Conservation (phyloP, 2,797 vertebrate genomes). For the Amblyopsis hoosieri region DNA sequence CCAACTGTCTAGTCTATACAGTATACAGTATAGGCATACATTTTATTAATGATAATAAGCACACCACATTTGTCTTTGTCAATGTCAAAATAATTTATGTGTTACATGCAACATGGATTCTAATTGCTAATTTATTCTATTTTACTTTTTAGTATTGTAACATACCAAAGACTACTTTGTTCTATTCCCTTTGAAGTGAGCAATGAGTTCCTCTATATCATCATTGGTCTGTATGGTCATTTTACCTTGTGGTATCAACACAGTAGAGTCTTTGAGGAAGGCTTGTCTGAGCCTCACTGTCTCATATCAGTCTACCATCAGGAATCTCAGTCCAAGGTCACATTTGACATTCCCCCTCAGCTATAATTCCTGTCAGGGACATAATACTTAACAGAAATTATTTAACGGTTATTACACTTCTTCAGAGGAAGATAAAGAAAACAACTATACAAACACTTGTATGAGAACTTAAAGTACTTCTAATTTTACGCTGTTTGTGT, state of each 20-base stretch:
- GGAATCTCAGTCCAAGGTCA: conserved; percentile 23
- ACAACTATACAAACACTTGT: too few relatives aligned
- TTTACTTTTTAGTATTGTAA: too few relatives aligned
- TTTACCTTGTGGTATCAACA: conserved; percentile 32
- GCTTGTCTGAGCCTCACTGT: conserved; percentile 22
- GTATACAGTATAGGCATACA: not conserved
- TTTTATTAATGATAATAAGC: not conserved
- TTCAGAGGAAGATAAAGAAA: too few relatives aligned
- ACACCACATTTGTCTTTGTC: not conserved
- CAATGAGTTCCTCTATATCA: conserved; percentile 35
- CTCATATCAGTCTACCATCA: conserved; percentile 30
- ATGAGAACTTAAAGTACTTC: too few relatives aligned
- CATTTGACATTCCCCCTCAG: conserved; percentile 15
- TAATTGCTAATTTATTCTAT: not conserved
- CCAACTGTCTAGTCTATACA: not conserved
- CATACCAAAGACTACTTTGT: conserved; percentile 8
- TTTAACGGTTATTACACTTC: too few relatives aligned
- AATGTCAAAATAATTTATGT: not conserved
- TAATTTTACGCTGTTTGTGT: too few relatives aligned
- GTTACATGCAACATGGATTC: not conserved
- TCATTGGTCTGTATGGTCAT: conserved; percentile 42
- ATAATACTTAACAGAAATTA: too few relatives aligned
- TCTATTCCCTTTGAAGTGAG: conserved; percentile 37
- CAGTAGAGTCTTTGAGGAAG: conserved; percentile 38
- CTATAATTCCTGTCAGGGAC: not conserved